phyloP scores from a whole-genome alignment of 2,888 invertebrate species.

The Machimus atricapillus region DNA sequence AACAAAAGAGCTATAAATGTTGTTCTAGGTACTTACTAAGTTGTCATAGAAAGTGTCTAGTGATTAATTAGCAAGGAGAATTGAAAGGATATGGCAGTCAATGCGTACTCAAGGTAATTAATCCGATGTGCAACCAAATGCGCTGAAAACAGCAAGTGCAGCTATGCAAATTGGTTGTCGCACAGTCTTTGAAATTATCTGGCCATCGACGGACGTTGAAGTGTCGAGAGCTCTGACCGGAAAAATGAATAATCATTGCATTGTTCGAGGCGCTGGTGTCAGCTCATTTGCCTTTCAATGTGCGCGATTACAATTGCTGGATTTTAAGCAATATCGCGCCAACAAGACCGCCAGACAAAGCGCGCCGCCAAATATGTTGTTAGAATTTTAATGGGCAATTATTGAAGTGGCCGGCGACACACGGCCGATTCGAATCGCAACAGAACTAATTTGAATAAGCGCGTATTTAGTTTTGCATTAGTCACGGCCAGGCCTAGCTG shows the following conservation, averaged over 20 bases:
- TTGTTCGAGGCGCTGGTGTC: background rate
- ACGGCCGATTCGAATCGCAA: background rate
- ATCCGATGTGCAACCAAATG: background rate
- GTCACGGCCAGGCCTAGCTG: background rate
- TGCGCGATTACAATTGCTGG: background rate
- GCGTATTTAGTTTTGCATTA: background rate
- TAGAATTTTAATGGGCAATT: conserved; percentile 8
- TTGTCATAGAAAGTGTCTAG: background rate
- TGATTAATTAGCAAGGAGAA: background rate
- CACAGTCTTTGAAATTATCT: background rate
- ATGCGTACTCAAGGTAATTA: background rate
- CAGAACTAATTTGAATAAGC: background rate
- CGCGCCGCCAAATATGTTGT: background rate
- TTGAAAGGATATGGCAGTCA: background rate
- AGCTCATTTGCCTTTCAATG: background rate
- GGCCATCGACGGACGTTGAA: background rate
- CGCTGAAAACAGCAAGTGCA: background rate
- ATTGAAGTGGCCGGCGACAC: background rate
- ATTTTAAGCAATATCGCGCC: background rate
- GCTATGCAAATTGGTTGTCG: background rate
- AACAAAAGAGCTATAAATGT: background rate
- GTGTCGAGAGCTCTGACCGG: background rate
- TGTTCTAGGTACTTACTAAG: background rate
- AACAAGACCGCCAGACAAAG: conserved; percentile 5
- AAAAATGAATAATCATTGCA: background rate